Conservation (phyloP, 2,113 vertebrate species). For the Clarias gariepinus region DNA sequence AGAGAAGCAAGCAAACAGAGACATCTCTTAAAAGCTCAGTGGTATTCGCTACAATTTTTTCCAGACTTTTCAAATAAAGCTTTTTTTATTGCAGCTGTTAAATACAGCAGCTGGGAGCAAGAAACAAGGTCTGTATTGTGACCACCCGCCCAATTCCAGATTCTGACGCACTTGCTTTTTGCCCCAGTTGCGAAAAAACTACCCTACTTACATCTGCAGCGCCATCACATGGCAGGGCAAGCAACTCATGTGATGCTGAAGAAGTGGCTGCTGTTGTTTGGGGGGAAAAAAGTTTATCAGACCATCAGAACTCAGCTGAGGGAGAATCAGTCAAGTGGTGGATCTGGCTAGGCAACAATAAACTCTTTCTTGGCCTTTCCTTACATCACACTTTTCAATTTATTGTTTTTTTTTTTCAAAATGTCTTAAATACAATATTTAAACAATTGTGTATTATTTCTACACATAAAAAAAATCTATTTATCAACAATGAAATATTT, state of each 20-base stretch:
- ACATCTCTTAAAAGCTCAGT: constrained; percentile 64
- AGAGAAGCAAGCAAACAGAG: constrained; percentile 65
- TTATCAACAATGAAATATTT: constrained; percentile 16
- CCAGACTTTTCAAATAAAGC: constrained; percentile 52
- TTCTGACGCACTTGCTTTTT: constrained; percentile 71
- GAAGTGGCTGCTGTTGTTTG: constrained; percentile 50
- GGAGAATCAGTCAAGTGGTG: constrained; percentile 61
- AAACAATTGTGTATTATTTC: neutral
- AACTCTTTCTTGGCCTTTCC: constrained; percentile 39
- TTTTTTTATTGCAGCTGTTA: constrained; percentile 75
- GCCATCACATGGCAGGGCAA: constrained; percentile 68
- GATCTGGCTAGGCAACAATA: constrained; percentile 62
- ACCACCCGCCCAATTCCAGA: constrained; percentile 64
- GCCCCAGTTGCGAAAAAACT: constrained; percentile 55
- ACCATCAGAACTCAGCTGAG: constrained; percentile 59
- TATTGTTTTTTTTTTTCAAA: neutral
- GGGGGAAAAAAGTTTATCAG: constrained; percentile 66
- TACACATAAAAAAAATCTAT: neutral
- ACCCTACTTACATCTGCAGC: constrained; percentile 71
- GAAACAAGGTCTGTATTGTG: constrained; percentile 77
- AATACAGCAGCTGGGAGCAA: constrained; percentile 67
- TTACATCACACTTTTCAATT: constrained; percentile 22
- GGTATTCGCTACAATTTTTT: constrained; percentile 57
- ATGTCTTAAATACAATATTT: neutral
- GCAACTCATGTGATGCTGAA: constrained; percentile 68